Evolutionary conservation across 2,888 invertebrate species (phyloP).

Genomic region (Trichogramma evanescens): DNA sequence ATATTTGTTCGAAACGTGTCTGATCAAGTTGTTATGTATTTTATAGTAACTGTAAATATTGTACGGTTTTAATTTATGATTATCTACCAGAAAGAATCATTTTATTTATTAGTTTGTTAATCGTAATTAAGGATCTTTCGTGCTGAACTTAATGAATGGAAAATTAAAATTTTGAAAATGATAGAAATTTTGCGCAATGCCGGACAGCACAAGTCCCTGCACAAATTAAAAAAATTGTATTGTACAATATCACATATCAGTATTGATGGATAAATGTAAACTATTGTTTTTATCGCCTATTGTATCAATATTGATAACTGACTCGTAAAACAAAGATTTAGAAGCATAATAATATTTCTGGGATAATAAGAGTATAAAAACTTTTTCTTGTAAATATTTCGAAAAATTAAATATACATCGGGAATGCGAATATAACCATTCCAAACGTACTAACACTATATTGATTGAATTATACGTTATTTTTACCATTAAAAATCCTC

Average conservation of each 20-base stretch:
- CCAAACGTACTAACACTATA: constrained; percentile 17
- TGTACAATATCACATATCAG: constrained; percentile 23
- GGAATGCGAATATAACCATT: constrained; percentile 19
- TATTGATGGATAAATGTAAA: constrained; percentile 12
- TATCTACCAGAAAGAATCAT: too few relatives aligned
- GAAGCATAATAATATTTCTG: constrained; percentile 8
- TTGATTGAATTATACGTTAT: constrained; percentile 16
- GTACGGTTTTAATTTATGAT: too few relatives aligned
- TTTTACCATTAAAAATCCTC: constrained; percentile 14
- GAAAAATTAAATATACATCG: constrained; percentile 8
- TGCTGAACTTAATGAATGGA: too few relatives aligned
- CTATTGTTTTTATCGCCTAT: background rate
- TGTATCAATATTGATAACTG: background rate
- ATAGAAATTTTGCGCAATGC: background rate
- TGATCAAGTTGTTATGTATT: too few relatives aligned
- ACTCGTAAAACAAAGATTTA: background rate
- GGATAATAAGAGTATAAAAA: constrained; percentile 10
- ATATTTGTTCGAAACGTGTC: too few relatives aligned
- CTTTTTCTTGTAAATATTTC: constrained; percentile 21
- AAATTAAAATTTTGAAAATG: too few relatives aligned
- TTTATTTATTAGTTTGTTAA: too few relatives aligned
- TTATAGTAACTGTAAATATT: too few relatives aligned
- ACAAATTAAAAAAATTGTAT: constrained; percentile 15
- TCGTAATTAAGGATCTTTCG: too few relatives aligned
- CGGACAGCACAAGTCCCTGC: constrained; percentile 19